These are phyloP conservation scores for Trichonephila clavipes DNA, from an alignment of 1,140 invertebrate genomes.

Conservation along the genomic window DNA sequence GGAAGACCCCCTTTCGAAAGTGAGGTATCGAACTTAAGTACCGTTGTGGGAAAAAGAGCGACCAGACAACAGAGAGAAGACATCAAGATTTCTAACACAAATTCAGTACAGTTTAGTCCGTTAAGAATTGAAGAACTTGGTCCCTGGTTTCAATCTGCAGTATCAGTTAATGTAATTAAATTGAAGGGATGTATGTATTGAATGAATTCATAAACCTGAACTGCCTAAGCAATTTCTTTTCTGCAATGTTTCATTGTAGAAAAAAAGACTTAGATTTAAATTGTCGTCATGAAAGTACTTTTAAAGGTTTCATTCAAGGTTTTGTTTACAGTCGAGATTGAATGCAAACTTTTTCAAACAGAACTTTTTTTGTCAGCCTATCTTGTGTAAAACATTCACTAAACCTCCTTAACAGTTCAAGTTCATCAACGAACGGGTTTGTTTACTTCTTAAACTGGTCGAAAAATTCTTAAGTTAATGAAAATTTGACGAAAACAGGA, in stretches of 20 bases:
- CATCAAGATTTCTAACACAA: slow-evolving; percentile 46
- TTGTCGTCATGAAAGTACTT: neutral
- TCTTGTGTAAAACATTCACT: neutral
- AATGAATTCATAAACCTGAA: neutral
- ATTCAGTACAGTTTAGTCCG: neutral
- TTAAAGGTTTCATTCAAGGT: neutral
- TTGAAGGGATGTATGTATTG: neutral
- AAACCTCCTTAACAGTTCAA: neutral
- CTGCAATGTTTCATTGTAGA: neutral
- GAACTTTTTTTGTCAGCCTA: neutral
- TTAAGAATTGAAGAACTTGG: neutral
- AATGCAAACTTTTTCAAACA: neutral
- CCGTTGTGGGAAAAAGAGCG: neutral
- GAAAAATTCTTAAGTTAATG: neutral
- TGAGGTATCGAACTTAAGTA: neutral
- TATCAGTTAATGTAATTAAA: neutral
- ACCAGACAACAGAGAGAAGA: slow-evolving; percentile 32
- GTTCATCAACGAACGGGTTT: neutral
- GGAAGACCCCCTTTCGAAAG: slow-evolving; percentile 27
- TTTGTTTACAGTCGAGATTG: neutral
- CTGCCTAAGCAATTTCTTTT: no score
- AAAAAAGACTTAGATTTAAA: neutral
- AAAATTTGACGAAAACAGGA: neutral
- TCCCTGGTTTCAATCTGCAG: neutral
- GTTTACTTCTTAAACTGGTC: neutral